Evolutionary conservation across 2,888 invertebrate genomes (phyloP).

Genomic region (Nemotelus nigrinus): DNA sequence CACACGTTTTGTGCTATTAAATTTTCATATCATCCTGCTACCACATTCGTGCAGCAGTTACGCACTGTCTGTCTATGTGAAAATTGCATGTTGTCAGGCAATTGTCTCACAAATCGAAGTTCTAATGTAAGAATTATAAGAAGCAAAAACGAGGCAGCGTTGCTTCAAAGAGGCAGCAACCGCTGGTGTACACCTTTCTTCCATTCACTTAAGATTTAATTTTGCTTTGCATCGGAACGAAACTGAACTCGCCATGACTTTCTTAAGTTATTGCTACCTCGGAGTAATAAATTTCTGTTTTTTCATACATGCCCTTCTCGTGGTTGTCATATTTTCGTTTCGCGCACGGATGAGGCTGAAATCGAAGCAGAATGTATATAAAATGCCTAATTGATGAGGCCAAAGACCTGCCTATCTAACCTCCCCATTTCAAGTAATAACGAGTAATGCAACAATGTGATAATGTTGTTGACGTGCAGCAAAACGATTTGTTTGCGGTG

Average conservation of each 20-base stretch:
- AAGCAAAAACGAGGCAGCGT: not conserved
- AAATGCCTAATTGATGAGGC: conserved; percentile 37
- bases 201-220: not conserved
- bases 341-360: not conserved
- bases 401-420: conserved; percentile 22
- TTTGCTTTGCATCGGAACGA: not conserved
- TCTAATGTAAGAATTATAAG: not conserved
- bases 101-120: conserved; percentile 20
- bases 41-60: too few species aligned
- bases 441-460: conserved; percentile 32
- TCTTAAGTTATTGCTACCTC: conserved; percentile 42
- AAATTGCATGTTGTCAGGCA: conserved; percentile 2
- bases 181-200: not conserved
- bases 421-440: not conserved
- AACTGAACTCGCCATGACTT: conserved; percentile 23
- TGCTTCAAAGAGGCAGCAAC: not conserved
- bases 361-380: conserved; percentile 22
- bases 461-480: conserved; percentile 31
- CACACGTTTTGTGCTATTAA: too few species aligned
- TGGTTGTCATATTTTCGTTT: conserved; percentile 30
- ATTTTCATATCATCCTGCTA: too few species aligned
- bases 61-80: too few species aligned
- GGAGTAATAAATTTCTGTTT: conserved; percentile 43
- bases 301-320: conserved; percentile 23
- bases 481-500: conserved; percentile 32